Evolutionary conservation across 2,797 vertebrate genomes (phyloP).

Genomic region (Phataginus tricuspis): DNA sequence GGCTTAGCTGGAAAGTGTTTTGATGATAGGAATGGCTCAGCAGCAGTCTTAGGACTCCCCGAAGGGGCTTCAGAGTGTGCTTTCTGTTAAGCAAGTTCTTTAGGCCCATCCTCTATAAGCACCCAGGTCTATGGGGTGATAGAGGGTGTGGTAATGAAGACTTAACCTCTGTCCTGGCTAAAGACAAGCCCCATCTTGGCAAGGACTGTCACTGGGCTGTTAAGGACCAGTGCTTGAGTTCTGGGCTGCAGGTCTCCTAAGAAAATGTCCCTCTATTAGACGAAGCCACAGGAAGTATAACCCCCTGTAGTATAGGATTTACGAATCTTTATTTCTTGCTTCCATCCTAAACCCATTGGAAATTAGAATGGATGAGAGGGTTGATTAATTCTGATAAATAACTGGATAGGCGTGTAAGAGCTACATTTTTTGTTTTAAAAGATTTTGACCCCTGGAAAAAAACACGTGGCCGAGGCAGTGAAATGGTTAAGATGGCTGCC

Average conservation of each 20-base stretch:
- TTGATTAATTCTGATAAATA: background rate
- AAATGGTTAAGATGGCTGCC: constrained; percentile 87
- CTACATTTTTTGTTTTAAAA: constrained; percentile 38
- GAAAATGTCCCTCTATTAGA: background rate
- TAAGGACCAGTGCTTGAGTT: background rate
- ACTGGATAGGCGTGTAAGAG: background rate
- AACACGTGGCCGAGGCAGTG: constrained; percentile 81
- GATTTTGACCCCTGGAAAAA: background rate
- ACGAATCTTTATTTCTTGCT: background rate
- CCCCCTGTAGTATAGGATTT: background rate
- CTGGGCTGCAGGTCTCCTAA: background rate
- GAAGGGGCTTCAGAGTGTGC: background rate
- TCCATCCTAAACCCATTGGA: background rate
- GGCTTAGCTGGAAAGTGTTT: constrained; percentile 66
- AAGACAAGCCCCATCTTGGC: background rate
- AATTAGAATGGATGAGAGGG: background rate
- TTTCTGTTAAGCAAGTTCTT: constrained; percentile 47
- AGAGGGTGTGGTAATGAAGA: background rate
- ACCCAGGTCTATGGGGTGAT: background rate
- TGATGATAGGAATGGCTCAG: constrained; percentile 38
- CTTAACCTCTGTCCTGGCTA: background rate
- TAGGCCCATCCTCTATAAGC: background rate
- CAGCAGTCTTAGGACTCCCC: constrained; percentile 40
- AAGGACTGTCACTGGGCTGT: background rate
- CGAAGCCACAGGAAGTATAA: background rate